Percentiles rank a stretch among this genome's conserved stretches.
Evolutionary conservation across 2,797 vertebrate species (phyloP).

Genomic region (Botia almorhae): DNA sequence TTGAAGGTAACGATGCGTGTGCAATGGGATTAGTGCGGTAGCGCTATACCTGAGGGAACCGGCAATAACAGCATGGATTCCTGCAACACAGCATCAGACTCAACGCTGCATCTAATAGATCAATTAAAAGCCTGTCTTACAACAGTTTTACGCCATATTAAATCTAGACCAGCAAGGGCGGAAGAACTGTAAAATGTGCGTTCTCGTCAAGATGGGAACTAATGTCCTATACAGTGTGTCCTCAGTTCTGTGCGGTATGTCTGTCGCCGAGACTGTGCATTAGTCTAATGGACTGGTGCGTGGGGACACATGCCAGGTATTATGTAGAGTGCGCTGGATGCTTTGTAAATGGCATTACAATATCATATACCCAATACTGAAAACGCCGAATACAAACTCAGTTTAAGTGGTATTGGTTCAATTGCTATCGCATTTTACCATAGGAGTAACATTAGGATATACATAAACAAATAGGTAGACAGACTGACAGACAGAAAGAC

Average conservation of each 20-base stretch:
- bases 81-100: conserved; percentile 63
- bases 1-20: conserved; percentile 80
- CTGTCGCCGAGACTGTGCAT: conserved; percentile 26
- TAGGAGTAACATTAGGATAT: too few relatives aligned
- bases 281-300: conserved; percentile 45
- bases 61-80: conserved; percentile 70
- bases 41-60: conserved; percentile 69
- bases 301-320: conserved; percentile 33
- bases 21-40: conserved; percentile 74
- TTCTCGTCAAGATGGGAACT: conserved; percentile 1
- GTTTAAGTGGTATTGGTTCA: background rate
- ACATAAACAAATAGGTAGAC: background rate
- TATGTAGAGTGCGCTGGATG: conserved; percentile 42
- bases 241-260: background rate
- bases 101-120: conserved; percentile 72
- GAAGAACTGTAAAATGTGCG: conserved; percentile 48
- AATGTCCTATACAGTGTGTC: conserved; percentile 19
- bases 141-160: conserved; percentile 66
- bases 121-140: conserved; percentile 72
- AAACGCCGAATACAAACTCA: background rate
- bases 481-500: too few relatives aligned
- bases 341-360: conserved; percentile 39
- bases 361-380: background rate
- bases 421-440: too few relatives aligned
- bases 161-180: conserved; percentile 56